phyloP scores from a whole-genome alignment of 2,888 invertebrate genomes.

The Seira ritae region DNA sequence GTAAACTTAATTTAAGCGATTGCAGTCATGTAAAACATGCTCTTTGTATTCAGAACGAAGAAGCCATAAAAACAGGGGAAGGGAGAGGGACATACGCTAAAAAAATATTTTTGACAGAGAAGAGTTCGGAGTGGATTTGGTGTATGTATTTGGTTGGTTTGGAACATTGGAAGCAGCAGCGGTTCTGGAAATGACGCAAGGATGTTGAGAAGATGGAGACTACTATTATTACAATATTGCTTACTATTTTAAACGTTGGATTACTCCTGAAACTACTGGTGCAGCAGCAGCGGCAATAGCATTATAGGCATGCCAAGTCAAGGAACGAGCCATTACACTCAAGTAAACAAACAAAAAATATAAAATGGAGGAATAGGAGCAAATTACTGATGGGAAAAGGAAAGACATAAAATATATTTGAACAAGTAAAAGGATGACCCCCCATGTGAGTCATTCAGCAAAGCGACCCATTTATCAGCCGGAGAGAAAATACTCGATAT shows the following conservation, averaged over 20 bases:
- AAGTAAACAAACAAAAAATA: slow-evolving; percentile 13
- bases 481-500: slow-evolving; percentile 26
- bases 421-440: slow-evolving; percentile 67
- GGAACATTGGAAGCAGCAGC: no score
- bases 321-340: neutral
- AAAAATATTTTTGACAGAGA: no score
- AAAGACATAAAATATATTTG: slow-evolving; percentile 50
- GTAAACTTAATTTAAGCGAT: slow-evolving; percentile 14
- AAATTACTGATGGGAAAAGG: slow-evolving; percentile 22
- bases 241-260: neutral
- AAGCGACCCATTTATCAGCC: slow-evolving; percentile 62
- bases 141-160: no score
- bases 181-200: neutral
- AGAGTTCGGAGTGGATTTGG: no score
- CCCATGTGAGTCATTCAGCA: slow-evolving; percentile 65
- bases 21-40: neutral
- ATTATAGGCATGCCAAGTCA: no score
- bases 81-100: neutral
- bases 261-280: neutral
- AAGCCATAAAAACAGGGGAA: neutral
- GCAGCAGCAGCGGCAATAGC: no score
- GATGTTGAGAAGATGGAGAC: neutral
- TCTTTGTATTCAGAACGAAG: neutral
- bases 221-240: neutral
- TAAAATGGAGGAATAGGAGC: slow-evolving; percentile 9